Conservation (phyloP, 2,113 vertebrate genomes). For the Orcinus orca region DNA sequence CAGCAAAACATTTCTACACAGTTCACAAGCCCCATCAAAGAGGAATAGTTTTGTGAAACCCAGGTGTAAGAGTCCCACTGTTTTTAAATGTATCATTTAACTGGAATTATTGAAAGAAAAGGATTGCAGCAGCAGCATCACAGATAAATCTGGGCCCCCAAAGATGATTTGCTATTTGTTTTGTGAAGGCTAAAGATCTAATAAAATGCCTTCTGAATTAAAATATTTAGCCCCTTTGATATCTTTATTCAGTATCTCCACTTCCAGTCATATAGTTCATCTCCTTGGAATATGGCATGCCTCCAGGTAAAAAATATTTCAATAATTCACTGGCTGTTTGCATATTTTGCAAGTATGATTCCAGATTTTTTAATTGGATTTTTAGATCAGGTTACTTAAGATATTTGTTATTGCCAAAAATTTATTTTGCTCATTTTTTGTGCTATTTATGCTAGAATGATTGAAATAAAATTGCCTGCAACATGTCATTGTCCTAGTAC, state of each 20-base stretch:
- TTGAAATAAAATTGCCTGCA: constrained; percentile 1
- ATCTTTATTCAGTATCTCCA: neutral
- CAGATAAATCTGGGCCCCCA: neutral
- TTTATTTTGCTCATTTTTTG: constrained; percentile 14
- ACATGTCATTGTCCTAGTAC: neutral
- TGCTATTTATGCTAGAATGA: neutral
- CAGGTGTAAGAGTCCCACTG: neutral
- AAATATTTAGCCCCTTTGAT: neutral
- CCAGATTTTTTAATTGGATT: constrained; percentile 36
- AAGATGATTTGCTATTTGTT: neutral
- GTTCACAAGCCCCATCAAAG: neutral
- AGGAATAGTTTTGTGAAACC: neutral
- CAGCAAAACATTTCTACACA: neutral
- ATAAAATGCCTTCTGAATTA: neutral
- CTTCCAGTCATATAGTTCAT: neutral
- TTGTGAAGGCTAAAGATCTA: neutral
- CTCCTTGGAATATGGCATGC: neutral
- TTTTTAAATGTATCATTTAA: neutral
- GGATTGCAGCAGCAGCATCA: neutral
- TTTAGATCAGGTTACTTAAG: neutral
- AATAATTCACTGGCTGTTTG: neutral
- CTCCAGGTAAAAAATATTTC: constrained; percentile 18
- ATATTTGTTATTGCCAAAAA: neutral
- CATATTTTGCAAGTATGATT: neutral
- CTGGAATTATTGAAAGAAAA: neutral